phyloP scores from a whole-genome alignment of 2,797 vertebrate genomes.

The Gymnothorax javanicus region DNA sequence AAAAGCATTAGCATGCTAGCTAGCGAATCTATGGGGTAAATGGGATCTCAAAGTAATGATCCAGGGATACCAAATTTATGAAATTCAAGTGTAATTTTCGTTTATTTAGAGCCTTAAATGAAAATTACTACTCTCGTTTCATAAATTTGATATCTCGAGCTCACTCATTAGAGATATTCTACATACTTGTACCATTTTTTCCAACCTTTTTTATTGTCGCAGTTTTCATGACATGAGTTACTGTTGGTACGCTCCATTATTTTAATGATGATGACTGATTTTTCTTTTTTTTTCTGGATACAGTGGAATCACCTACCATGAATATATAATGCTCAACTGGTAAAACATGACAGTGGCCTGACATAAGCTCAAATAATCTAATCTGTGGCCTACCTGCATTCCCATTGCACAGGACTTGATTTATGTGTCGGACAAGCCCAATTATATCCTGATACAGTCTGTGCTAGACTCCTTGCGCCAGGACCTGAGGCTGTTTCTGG shows the following conservation, averaged over 20 bases:
- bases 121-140: no score
- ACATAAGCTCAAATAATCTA: background rate
- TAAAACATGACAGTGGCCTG: no score
- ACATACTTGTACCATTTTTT: no score
- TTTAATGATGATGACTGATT: background rate
- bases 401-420: conserved; percentile 53
- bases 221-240: conserved; percentile 2
- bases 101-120: no score
- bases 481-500: conserved; percentile 69
- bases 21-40: no score
- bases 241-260: background rate
- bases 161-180: no score
- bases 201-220: background rate
- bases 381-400: background rate
- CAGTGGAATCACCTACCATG: background rate
- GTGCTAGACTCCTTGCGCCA: conserved; percentile 68
- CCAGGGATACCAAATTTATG: no score
- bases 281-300: background rate
- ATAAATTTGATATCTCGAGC: no score
- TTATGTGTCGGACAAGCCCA: conserved; percentile 63
- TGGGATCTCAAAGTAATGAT: no score
- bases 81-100: no score
- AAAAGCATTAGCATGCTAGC: no score
- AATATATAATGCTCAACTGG: background rate
- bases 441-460: conserved; percentile 58